These are phyloP conservation scores for Argyrosomus regius DNA, from an alignment of 2,797 vertebrate genomes.

Conservation along the genomic window DNA sequence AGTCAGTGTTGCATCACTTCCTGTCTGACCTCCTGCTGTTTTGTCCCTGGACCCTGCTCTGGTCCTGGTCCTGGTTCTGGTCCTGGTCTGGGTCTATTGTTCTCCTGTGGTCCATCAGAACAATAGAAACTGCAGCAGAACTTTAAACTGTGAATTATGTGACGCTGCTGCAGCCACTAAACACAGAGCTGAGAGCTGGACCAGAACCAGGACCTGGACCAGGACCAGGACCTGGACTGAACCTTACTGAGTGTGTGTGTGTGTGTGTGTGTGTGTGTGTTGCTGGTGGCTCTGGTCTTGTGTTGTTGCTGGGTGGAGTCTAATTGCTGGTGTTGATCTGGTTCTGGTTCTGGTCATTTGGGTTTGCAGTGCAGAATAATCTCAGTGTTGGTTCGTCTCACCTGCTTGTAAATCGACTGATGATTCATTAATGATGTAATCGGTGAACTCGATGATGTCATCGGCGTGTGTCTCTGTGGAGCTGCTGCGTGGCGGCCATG, in stretches of 20 bases:
- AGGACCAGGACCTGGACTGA: not conserved
- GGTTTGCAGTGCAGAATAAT: slow-evolving; percentile 30
- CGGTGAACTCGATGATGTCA: too few species aligned
- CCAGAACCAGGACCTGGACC: slow-evolving; percentile 11
- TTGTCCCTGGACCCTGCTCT: not conserved
- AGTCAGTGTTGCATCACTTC: not conserved
- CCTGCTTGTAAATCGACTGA: too few species aligned
- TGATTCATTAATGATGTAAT: too few species aligned
- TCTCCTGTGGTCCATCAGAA: slow-evolving; percentile 22
- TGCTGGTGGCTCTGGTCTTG: slow-evolving; percentile 6
- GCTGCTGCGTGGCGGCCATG: not conserved
- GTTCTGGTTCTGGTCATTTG: not conserved
- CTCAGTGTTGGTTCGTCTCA: not conserved
- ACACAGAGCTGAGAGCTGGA: not conserved
- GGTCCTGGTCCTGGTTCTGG: not conserved
- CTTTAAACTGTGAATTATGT: not conserved
- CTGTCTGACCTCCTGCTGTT: not conserved
- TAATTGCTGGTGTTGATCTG: slow-evolving; percentile 40
- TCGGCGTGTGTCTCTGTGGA: not conserved
- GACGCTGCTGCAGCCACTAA: not conserved
- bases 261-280: not conserved
- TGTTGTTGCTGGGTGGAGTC: slow-evolving; percentile 13
- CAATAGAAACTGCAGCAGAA: slow-evolving; percentile 24
- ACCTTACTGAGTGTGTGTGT: not conserved
- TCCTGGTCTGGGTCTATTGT: slow-evolving; percentile 4